Evolutionary conservation across 2,797 vertebrate species (phyloP).

Genomic region (Florisuga fusca): DNA sequence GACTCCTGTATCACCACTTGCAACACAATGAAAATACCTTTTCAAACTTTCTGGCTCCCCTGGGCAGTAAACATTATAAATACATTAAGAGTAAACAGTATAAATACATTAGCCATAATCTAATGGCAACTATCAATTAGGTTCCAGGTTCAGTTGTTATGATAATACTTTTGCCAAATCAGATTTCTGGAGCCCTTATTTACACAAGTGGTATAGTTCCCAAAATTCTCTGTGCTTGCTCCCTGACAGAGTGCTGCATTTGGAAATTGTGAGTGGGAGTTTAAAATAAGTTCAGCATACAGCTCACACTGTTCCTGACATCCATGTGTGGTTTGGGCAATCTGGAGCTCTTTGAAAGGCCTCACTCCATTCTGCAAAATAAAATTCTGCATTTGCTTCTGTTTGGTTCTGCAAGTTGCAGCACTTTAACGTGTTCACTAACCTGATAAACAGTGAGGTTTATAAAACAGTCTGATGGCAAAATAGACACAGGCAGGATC

Average conservation of each 20-base stretch:
- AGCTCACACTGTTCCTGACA: slow-evolving; percentile 59
- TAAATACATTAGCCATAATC: neutral
- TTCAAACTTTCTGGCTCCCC: neutral
- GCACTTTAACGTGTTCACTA: slow-evolving; percentile 33
- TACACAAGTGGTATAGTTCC: neutral
- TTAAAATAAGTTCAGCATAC: slow-evolving; percentile 35
- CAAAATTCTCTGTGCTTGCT: slow-evolving; percentile 8
- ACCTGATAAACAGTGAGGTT: slow-evolving; percentile 66
- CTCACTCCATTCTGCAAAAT: neutral
- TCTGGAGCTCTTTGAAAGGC: slow-evolving; percentile 38
- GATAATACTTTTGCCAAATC: neutral
- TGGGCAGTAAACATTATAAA: neutral
- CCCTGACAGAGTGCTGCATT: slow-evolving; percentile 1
- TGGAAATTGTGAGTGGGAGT: slow-evolving; percentile 57
- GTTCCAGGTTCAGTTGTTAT: neutral
- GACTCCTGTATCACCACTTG: neutral
- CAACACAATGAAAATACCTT: neutral
- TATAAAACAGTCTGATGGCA: slow-evolving; percentile 43
- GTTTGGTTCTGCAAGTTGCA: neutral
- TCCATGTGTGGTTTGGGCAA: slow-evolving; percentile 50
- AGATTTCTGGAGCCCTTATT: slow-evolving; percentile 6
- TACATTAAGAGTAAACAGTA: neutral
- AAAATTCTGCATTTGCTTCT: neutral
- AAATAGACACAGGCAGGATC: slow-evolving; percentile 64
- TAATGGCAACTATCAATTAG: neutral